These are phyloP conservation scores for Muraenolepis orangiensis DNA, from an alignment of 2,797 vertebrate species.

Conservation along the genomic window DNA sequence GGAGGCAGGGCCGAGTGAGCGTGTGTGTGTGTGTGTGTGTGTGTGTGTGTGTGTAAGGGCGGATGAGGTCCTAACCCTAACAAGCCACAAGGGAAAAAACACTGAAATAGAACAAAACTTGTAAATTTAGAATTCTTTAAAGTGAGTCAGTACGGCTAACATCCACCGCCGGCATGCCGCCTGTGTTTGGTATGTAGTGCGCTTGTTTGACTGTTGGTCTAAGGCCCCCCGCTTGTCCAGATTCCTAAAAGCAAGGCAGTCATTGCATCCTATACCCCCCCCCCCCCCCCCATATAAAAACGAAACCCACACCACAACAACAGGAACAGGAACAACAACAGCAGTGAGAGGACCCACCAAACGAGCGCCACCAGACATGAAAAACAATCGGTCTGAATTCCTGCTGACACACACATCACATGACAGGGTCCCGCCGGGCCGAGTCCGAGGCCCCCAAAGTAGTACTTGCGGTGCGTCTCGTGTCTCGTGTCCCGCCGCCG, in stretches of 20 bases:
- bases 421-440: slow-evolving; percentile 11
- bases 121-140: not conserved
- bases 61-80: not conserved
- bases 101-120: not conserved
- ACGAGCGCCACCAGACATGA: not conserved
- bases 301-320: too few relatives aligned
- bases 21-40: not conserved
- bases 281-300: too few relatives aligned
- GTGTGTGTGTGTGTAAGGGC: not conserved
- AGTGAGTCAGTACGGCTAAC: not conserved
- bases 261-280: too few relatives aligned
- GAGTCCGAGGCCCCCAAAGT: slow-evolving; percentile 26
- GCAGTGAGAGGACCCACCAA: not conserved
- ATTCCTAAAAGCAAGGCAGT: not conserved
- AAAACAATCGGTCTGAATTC: slow-evolving; percentile 37
- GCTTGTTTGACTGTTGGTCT: too few relatives aligned
- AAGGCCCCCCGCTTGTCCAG: not conserved
- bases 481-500: slow-evolving; percentile 58
- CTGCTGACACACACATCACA: slow-evolving; percentile 57
- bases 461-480: slow-evolving; percentile 54
- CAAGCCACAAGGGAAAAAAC: not conserved
- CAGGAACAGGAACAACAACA: not conserved
- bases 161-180: not conserved
- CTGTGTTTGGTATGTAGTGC: too few relatives aligned
- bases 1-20: slow-evolving; percentile 8